Evolutionary conservation across 2,113 vertebrate genomes (phyloP).

Genomic region (Glaucidium brasilianum): DNA sequence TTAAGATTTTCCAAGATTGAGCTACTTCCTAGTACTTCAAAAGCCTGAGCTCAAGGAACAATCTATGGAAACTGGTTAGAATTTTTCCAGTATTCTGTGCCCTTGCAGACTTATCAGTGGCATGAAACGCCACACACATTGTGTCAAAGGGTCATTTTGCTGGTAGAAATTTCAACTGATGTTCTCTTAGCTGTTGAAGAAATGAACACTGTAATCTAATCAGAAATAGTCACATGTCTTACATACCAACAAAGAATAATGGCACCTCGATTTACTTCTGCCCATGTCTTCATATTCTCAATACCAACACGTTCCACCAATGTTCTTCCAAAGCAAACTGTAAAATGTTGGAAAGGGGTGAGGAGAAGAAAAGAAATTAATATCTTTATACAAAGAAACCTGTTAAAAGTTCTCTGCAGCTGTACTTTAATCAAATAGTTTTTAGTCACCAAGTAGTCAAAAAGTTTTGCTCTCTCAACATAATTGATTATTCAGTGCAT

Average conservation of each 20-base stretch:
- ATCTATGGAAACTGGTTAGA: neutral
- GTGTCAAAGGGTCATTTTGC: neutral
- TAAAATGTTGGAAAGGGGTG: neutral
- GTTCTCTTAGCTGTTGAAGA: neutral
- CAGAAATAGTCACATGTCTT: neutral
- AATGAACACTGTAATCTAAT: neutral
- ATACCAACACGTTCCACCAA: constrained; percentile 84
- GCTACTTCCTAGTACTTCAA: neutral
- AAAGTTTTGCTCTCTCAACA: neutral
- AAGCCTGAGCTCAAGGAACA: neutral
- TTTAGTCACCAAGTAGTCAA: neutral
- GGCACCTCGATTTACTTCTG: constrained; percentile 88
- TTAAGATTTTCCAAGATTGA: neutral
- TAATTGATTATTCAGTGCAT: neutral
- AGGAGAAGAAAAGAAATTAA: neutral
- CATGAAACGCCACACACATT: neutral
- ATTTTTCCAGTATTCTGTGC: neutral
- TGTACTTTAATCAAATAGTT: neutral
- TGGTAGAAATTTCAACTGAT: neutral
- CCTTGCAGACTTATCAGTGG: neutral
- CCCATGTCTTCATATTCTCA: constrained; percentile 87
- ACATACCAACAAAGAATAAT: constrained; percentile 92
- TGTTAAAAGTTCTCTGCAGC: neutral
- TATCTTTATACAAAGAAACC: neutral
- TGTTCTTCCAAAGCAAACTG: constrained; percentile 86